These are phyloP conservation scores for Tinamus major DNA, from an alignment of 2,797 vertebrate species.

Conservation along the genomic window DNA sequence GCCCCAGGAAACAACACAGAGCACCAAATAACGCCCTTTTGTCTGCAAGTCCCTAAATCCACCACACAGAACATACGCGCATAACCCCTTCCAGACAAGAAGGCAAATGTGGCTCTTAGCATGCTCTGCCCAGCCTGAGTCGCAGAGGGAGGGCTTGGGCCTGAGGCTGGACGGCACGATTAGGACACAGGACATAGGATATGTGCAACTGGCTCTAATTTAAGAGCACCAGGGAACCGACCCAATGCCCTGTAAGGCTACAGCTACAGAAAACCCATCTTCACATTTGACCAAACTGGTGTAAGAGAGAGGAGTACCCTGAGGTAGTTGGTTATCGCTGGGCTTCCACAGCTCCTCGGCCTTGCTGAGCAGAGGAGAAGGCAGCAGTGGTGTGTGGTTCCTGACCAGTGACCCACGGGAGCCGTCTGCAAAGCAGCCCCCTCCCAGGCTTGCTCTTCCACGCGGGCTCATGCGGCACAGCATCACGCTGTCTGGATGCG, in stretches of 20 bases:
- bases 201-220: not conserved
- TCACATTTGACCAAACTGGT: not conserved
- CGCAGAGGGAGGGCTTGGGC: not conserved
- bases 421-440: not conserved
- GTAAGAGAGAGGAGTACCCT: not conserved
- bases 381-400: not conserved
- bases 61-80: not conserved
- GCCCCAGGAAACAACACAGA: not conserved
- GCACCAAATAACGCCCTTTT: not conserved
- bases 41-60: not conserved
- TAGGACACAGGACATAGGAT: not conserved
- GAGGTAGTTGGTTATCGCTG: not conserved
- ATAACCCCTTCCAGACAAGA: not conserved
- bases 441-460: not conserved
- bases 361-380: not conserved
- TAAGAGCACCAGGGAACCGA: not conserved
- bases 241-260: not conserved
- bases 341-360: not conserved
- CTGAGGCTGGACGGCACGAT: not conserved
- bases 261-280: not conserved
- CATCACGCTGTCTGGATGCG: not conserved
- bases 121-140: not conserved
- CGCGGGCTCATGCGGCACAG: not conserved
- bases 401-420: accelerated
- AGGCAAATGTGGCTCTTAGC: not conserved